Evolutionary conservation across 2,113 vertebrate species (phyloP).

Genomic region (Xiphorhynchus elegans): DNA sequence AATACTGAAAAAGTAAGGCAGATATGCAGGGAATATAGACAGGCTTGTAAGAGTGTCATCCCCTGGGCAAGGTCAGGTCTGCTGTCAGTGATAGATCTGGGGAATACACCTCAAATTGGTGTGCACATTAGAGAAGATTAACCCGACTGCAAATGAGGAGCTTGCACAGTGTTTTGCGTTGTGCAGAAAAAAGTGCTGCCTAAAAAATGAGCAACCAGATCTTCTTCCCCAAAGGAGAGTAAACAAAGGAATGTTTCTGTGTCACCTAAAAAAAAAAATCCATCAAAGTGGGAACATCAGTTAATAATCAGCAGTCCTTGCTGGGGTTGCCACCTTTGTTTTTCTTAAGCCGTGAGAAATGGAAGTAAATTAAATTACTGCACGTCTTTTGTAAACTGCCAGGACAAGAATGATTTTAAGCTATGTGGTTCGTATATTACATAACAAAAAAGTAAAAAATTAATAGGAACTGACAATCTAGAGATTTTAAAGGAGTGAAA

Average conservation of each 20-base stretch:
- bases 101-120: not conserved
- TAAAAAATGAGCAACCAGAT: not conserved
- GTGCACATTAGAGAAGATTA: accelerated
- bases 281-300: not conserved
- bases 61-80: not conserved
- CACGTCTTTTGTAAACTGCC: not conserved
- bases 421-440: not conserved
- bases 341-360: not conserved
- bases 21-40: not conserved
- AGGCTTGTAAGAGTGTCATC: not conserved
- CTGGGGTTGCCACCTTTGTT: not conserved
- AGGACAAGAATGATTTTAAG: slow-evolving; percentile 22
- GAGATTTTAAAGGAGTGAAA: slow-evolving; percentile 30
- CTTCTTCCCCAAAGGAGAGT: not conserved
- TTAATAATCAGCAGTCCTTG: slow-evolving; percentile 43
- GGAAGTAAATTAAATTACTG: not conserved
- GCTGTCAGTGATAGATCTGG: not conserved
- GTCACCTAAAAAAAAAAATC: not conserved
- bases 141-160: not conserved
- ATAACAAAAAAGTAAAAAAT: slow-evolving; percentile 49
- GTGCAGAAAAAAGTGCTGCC: not conserved
- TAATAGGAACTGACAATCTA: slow-evolving; percentile 35
- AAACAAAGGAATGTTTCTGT: not conserved
- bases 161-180: accelerated
- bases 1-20: not conserved